These are phyloP conservation scores for Paedocypris micromegethes DNA, from an alignment of 2,797 vertebrate genomes.

Conservation along the genomic window DNA sequence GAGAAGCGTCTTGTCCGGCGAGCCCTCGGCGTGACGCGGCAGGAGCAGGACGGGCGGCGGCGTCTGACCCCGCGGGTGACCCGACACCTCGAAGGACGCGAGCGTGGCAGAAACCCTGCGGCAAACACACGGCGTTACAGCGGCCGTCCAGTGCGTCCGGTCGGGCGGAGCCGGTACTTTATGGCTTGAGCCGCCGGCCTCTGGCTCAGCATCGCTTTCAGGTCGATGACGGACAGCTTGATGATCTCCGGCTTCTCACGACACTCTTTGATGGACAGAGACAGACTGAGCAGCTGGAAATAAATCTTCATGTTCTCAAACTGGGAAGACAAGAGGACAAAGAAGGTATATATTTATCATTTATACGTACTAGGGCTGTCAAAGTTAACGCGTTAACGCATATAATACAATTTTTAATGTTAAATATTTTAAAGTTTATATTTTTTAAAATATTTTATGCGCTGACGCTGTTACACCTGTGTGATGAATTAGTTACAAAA, in stretches of 20 bases:
- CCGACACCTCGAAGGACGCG: slow-evolving; percentile 84
- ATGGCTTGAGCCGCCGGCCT: slow-evolving; percentile 92
- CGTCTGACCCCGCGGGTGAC: slow-evolving; percentile 63
- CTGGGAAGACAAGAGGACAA: slow-evolving; percentile 55
- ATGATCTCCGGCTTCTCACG: slow-evolving; percentile 78
- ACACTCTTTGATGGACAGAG: slow-evolving; percentile 79
- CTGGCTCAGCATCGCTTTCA: slow-evolving; percentile 81
- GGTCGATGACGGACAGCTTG: slow-evolving; percentile 78
- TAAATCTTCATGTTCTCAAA: slow-evolving; percentile 91
- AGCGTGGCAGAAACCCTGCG: slow-evolving; percentile 81
- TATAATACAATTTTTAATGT: no score
- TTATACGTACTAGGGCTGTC: no score
- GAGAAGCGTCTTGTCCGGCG: slow-evolving; percentile 72
- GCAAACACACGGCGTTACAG: neutral
- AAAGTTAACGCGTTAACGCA: no score
- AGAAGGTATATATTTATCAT: no score
- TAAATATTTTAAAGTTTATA: no score
- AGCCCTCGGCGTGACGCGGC: slow-evolving; percentile 71
- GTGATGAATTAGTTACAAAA: no score
- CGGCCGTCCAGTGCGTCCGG: neutral
- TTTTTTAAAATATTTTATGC: no score
- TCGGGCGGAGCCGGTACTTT: slow-evolving; percentile 64
- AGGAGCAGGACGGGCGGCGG: slow-evolving; percentile 80
- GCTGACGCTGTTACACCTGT: no score
- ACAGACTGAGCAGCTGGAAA: slow-evolving; percentile 83